phyloP scores from a whole-genome alignment of 2,888 invertebrate species.

The Synergus laeviventris region DNA sequence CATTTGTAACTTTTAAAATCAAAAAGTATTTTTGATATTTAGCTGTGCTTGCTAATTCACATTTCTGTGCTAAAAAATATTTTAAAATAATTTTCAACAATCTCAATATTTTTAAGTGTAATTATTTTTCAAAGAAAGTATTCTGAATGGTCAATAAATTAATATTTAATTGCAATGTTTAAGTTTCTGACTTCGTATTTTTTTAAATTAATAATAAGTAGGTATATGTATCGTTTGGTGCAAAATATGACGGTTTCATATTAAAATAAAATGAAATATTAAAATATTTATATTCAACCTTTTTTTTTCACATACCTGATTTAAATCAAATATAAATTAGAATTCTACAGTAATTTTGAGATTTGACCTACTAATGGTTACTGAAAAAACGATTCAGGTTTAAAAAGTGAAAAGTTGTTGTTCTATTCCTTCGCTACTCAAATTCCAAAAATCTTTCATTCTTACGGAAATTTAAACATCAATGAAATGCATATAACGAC shows the following conservation, averaged over 20 bases:
- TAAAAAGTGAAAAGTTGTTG: too few relatives aligned
- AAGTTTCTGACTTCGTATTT: background rate
- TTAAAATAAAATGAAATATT: background rate
- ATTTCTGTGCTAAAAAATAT: background rate
- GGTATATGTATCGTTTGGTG: too few relatives aligned
- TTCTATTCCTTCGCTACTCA: background rate
- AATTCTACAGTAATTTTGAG: too few relatives aligned
- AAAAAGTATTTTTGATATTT: conserved; percentile 1
- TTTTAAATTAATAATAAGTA: too few relatives aligned
- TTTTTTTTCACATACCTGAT: background rate
- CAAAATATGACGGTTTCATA: too few relatives aligned
- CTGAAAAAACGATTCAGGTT: too few relatives aligned
- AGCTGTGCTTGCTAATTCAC: background rate
- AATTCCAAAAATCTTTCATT: background rate
- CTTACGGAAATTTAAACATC: background rate
- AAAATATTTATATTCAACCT: background rate
- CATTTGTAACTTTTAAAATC: background rate
- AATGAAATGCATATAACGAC: background rate
- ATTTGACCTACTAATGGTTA: too few relatives aligned
- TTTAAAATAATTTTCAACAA: background rate
- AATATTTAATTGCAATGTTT: background rate
- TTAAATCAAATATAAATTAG: background rate
- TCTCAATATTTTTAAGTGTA: background rate
- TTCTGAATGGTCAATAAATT: background rate
- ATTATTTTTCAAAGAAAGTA: background rate